phyloP scores from a whole-genome alignment of 2,797 vertebrate species.

The Merluccius polli region DNA sequence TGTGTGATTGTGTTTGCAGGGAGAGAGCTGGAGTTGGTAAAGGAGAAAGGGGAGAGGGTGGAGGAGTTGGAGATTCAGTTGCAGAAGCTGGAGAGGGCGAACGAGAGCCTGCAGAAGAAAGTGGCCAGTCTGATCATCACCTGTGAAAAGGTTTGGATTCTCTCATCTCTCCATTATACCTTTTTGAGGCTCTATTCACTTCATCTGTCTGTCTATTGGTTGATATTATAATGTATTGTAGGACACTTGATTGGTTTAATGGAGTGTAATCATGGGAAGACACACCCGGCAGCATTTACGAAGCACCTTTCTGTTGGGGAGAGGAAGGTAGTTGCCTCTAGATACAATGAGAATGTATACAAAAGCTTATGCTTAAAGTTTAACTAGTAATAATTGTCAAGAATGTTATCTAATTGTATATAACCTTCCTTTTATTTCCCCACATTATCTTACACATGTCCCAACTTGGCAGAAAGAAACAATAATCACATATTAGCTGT shows the following conservation, averaged over 20 bases:
- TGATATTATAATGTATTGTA: not conserved
- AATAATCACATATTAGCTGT: too few relatives aligned
- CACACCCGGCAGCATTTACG: not conserved
- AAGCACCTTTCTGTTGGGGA: not conserved
- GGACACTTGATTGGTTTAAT: not conserved
- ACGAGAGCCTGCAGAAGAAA: conserved; percentile 90
- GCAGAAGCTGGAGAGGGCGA: conserved; percentile 86
- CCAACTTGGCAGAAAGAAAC: too few relatives aligned
- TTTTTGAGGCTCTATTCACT: not conserved
- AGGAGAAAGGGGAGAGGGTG: conserved; percentile 88
- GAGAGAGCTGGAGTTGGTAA: conserved; percentile 88
- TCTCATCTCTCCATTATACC: not conserved
- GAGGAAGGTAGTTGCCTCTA: not conserved
- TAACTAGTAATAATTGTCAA: not conserved
- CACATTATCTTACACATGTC: too few relatives aligned
- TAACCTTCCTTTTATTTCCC: not conserved
- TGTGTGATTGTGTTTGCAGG: conserved; percentile 40
- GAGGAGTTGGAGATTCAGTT: conserved; percentile 88
- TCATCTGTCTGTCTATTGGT: not conserved
- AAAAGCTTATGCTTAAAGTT: not conserved
- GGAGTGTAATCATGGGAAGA: not conserved
- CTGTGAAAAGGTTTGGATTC: conserved; percentile 84
- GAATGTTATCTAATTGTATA: not conserved
- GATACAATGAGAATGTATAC: not conserved
- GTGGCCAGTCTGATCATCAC: conserved; percentile 88